Evolutionary conservation across 2,888 invertebrate genomes (phyloP).

Genomic region (Hirtodrosophila alboralis): DNA sequence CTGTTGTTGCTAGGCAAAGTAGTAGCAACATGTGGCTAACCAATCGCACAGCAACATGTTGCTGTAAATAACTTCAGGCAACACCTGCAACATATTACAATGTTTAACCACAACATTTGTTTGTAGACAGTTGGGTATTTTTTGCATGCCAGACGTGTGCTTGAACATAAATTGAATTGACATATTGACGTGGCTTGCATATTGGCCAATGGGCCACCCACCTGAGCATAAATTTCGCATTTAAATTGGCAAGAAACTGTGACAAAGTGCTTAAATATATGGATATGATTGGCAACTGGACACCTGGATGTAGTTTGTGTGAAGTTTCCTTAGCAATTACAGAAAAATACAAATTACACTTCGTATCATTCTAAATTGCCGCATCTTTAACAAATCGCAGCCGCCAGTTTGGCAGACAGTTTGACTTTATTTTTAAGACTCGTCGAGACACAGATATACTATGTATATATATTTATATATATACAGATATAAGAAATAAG

Average conservation of each 20-base stretch:
- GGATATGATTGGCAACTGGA: conserved; percentile 31
- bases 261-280: conserved; percentile 11
- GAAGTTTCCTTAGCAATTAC: conserved; percentile 1
- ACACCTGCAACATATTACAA: not conserved
- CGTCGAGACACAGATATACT: not conserved
- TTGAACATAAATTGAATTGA: conserved; percentile 62
- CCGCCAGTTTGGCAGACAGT: conserved; percentile 58
- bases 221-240: conserved; percentile 42
- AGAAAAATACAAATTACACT: not conserved
- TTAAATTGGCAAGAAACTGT: conserved; percentile 28
- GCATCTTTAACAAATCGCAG: conserved; percentile 51
- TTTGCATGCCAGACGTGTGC: conserved; percentile 52
- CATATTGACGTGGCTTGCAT: conserved; percentile 62
- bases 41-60: not conserved
- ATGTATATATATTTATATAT: conserved; percentile 6
- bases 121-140: no score
- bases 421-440: conserved; percentile 58
- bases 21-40: conserved; percentile 31
- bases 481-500: conserved; percentile 29
- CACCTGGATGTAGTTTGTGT: conserved; percentile 3
- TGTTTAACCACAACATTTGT: not conserved
- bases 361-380: conserved; percentile 20
- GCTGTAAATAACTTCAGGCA: not conserved
- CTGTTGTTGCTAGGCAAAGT: conserved; percentile 26
- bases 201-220: conserved; percentile 49